Base-by-base conservation (phyloP, 2,797 vertebrate genomes). In the Anguilla obscura region DNA sequence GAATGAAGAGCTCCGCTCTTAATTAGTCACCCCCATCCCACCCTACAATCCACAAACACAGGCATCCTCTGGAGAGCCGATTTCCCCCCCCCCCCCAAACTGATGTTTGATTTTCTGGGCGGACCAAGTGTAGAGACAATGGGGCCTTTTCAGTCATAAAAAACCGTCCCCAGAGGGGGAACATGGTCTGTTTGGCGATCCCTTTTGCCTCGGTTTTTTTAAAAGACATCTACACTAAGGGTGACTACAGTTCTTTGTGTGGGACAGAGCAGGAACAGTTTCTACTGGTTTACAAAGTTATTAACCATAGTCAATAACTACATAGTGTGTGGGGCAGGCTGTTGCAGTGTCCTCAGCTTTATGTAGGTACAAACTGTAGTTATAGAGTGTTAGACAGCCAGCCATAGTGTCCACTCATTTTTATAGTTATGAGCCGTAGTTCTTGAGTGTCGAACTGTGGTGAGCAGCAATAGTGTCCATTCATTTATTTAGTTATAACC, bases 11-110 rank as follows among this genome's bases (percentile, higher is more conserved):
- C 76, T 80, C 76, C 45, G 76, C 21, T 80, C 76, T 80, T 80
- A 80, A 80, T 80, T 80, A 80, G 76, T 80, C 76, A 45, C 76
- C 76, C 76, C 76, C 40, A 80, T 45, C 40, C 36, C 16, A 80
- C 1, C 36, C 36, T 36, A 80, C 76, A 48, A 14, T 33, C 33
- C 71, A 36, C 27, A 76, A 36, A 33, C 71, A 16, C 71, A 76
- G 71, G 71, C 10, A 36, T 76, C 71, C 30, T 36, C 71, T 36
- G 27, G 40, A 80, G 16, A 48, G 36, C 40, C 76, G 1, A 24
- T 80, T 0, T 80, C 16, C 40, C 40, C 27, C 71, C 27, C 71
- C 63, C n/a, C 63, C 24, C 5, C 27, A 40, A 79, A 40, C 9
- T 79, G 3, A 33, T 48, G 33, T 48, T 80, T 80, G 14, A 45